Evolutionary conservation across 2,888 invertebrate species (phyloP).

Genomic region (Thelaira solivaga): DNA sequence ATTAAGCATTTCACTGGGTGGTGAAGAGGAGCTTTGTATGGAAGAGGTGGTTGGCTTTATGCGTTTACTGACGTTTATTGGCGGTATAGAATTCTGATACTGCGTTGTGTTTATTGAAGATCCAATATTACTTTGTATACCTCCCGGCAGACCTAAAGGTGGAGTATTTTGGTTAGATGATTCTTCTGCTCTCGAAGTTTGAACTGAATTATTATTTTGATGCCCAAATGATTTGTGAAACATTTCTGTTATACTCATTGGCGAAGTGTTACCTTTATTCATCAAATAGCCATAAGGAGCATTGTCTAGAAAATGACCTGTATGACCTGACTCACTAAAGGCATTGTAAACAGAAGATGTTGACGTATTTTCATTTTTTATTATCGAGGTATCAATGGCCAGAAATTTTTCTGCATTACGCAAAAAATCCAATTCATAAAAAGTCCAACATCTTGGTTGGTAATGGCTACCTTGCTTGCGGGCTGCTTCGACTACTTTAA

Average conservation of each 20-base stretch:
- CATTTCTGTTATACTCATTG: constrained; percentile 71
- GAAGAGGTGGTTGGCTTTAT: constrained; percentile 8
- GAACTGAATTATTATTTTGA: constrained; percentile 46
- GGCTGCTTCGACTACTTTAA: constrained; percentile 73
- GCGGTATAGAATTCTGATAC: neutral
- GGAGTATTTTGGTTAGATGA: constrained; percentile 26
- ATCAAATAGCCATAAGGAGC: constrained; percentile 59
- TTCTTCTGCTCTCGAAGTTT: constrained; percentile 66
- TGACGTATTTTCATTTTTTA: constrained; percentile 62
- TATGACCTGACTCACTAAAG: constrained; percentile 69
- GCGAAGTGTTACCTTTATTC: constrained; percentile 48
- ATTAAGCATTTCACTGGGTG: constrained; percentile 69
- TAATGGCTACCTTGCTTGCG: constrained; percentile 70
- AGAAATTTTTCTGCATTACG: constrained; percentile 73
- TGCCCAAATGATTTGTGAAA: constrained; percentile 73
- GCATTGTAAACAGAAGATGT: constrained; percentile 63
- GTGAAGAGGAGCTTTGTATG: neutral
- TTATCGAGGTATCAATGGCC: constrained; percentile 69
- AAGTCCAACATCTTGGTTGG: constrained; percentile 74
- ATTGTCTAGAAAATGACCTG: constrained; percentile 68
- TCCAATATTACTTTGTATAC: constrained; percentile 22
- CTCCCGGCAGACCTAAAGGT: constrained; percentile 22
- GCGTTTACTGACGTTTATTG: constrained; percentile 14
- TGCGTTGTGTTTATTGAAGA: constrained; percentile 8
- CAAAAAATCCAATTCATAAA: constrained; percentile 72